phyloP scores from a whole-genome alignment of 2,888 invertebrate species.

The Coelinius sp. region DNA sequence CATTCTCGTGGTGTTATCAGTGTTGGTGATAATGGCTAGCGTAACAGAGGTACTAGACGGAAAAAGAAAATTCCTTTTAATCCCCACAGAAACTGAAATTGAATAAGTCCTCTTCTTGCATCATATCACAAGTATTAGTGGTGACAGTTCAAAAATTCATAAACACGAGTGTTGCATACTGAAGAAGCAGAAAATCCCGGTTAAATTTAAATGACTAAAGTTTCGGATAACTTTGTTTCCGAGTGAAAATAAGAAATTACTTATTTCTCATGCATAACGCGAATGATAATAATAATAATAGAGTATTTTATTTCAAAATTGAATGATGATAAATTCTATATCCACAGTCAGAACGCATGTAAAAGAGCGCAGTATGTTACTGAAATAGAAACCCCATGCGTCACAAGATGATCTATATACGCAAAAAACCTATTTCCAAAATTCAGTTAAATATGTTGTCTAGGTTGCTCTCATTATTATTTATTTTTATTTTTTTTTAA shows the following conservation, averaged over 20 bases:
- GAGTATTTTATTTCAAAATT: too few relatives aligned
- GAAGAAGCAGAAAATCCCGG: neutral
- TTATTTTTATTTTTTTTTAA: neutral
- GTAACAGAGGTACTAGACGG: slow-evolving; percentile 2
- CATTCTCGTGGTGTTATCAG: slow-evolving; percentile 3
- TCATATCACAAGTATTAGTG: neutral
- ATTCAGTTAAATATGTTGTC: neutral
- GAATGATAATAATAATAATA: neutral
- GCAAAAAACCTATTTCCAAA: slow-evolving; percentile 1
- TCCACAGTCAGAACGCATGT: neutral
- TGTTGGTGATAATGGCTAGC: slow-evolving; percentile 7
- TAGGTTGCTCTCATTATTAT: neutral
- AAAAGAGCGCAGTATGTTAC: neutral
- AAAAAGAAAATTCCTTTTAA: neutral
- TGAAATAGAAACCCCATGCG: neutral
- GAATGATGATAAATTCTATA: too few relatives aligned
- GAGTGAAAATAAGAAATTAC: neutral
- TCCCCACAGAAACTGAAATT: neutral
- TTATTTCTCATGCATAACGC: neutral
- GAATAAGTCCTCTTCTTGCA: neutral
- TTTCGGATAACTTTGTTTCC: neutral
- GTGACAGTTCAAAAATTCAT: neutral
- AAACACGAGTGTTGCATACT: neutral
- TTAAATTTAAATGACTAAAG: slow-evolving; percentile 1
- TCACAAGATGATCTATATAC: neutral